These are phyloP conservation scores for Nylanderia fulva DNA, from an alignment of 1,140 invertebrate genomes.

Conservation along the genomic window DNA sequence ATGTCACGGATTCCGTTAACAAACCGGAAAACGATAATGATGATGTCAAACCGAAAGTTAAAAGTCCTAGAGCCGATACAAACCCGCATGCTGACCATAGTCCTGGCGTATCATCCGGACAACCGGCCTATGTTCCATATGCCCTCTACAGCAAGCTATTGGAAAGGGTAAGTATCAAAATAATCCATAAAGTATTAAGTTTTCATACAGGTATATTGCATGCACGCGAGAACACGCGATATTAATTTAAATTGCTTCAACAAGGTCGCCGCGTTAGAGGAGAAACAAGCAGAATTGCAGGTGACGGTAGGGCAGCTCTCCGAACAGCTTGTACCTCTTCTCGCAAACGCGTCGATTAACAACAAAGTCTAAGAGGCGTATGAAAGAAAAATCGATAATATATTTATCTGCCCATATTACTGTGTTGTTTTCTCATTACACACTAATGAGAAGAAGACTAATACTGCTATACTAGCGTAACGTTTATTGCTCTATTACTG, in stretches of 20 bases:
- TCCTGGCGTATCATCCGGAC: conserved; percentile 63
- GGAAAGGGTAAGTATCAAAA: conserved; percentile 79
- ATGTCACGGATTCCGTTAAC: conserved; percentile 58
- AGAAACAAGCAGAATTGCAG: conserved; percentile 81
- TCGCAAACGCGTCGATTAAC: conserved; percentile 75
- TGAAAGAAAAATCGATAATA: conserved; percentile 57
- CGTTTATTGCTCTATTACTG: conserved; percentile 54
- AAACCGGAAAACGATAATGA: conserved; percentile 77
- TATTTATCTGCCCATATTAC: conserved; percentile 64
- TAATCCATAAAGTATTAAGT: conserved; percentile 7
- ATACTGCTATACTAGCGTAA: conserved; percentile 69
- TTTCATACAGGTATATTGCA: conserved; percentile 23
- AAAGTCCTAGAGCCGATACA: conserved; percentile 67
- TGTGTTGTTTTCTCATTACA: conserved; percentile 61
- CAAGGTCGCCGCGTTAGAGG: conserved; percentile 81
- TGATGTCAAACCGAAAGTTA: conserved; percentile 77
- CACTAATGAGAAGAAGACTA: conserved; percentile 68
- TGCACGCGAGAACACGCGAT: background rate
- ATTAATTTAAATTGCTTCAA: conserved; percentile 59
- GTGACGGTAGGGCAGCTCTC: conserved; percentile 80
- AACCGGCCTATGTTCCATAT: conserved; percentile 82
- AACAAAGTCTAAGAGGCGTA: conserved; percentile 76
- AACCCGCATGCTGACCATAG: conserved; percentile 61
- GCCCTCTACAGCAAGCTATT: conserved; percentile 82
- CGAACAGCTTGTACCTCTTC: conserved; percentile 76